Evolutionary conservation across 2,797 vertebrate genomes (phyloP).

Genomic region (Chelon auratus): DNA sequence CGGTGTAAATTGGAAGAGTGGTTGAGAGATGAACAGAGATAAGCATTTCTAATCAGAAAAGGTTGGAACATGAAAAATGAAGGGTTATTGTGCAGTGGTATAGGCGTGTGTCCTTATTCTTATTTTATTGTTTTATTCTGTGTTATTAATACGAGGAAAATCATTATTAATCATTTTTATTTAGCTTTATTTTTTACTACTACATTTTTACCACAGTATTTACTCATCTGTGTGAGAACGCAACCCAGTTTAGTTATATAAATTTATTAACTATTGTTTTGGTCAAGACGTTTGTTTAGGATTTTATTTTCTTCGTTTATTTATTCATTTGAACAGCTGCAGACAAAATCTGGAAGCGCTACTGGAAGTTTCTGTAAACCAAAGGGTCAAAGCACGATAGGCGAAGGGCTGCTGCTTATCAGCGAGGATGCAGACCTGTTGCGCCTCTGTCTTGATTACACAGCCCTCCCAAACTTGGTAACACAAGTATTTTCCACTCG

Average conservation of each 20-base stretch:
- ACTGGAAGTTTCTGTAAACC: slow-evolving; percentile 5
- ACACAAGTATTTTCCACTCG: slow-evolving; percentile 61
- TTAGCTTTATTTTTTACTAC: neutral
- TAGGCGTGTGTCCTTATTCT: too few species aligned
- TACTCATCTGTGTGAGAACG: neutral
- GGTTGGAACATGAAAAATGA: too few species aligned
- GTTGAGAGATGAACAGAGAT: too few species aligned
- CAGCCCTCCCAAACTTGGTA: slow-evolving; percentile 49
- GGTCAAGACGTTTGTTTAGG: neutral
- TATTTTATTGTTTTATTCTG: too few species aligned
- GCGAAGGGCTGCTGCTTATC: slow-evolving; percentile 64
- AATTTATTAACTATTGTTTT: neutral
- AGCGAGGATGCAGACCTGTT: slow-evolving; percentile 70
- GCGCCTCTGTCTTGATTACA: slow-evolving; percentile 62
- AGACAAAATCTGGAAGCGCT: slow-evolving; percentile 15
- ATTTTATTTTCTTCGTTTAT: neutral
- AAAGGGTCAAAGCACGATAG: slow-evolving; percentile 20
- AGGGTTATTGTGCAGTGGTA: too few species aligned
- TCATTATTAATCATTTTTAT: neutral
- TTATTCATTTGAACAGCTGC: neutral
- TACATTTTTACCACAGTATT: neutral
- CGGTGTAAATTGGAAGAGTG: too few species aligned
- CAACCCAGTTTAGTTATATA: neutral
- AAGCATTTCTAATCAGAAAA: too few species aligned
- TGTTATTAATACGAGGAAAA: too few species aligned